Percentiles rank a stretch among this genome's conserved stretches.
These are phyloP conservation scores for Corydoras sp. DNA, from an alignment of 2,113 vertebrate species.

Conservation along the genomic window DNA sequence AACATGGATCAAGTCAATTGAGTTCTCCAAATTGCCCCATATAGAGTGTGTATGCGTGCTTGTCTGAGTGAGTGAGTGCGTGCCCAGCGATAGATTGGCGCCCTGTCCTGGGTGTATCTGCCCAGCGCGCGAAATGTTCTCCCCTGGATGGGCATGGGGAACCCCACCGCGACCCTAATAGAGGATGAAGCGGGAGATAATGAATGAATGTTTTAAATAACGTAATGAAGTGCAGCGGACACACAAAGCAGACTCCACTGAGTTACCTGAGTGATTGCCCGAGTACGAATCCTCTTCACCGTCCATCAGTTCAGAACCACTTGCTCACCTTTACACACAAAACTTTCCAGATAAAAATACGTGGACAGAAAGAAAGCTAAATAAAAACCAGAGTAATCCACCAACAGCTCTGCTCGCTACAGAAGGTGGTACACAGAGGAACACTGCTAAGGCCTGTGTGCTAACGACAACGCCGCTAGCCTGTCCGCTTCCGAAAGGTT, in stretches of 20 bases:
- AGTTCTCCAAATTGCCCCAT: too few relatives aligned
- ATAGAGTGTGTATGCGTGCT: too few relatives aligned
- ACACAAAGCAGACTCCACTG: conserved; percentile 31
- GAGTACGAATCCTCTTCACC: conserved; percentile 63
- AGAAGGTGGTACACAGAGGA: neutral
- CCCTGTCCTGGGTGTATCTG: too few relatives aligned
- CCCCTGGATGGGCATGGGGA: too few relatives aligned
- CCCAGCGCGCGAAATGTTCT: too few relatives aligned
- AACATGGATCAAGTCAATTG: too few relatives aligned
- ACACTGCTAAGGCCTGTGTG: neutral
- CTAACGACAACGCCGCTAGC: neutral
- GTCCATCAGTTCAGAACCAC: conserved; percentile 53
- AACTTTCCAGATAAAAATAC: neutral
- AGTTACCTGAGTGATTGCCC: conserved; percentile 57
- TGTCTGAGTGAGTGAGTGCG: too few relatives aligned
- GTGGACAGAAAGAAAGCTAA: neutral
- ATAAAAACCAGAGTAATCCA: neutral
- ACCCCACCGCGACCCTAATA: too few relatives aligned
- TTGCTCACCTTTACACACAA: neutral
- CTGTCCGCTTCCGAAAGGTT: neutral
- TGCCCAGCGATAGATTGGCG: too few relatives aligned
- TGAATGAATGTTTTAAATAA: too few relatives aligned
- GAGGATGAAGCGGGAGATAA: too few relatives aligned
- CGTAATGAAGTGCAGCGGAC: too few relatives aligned
- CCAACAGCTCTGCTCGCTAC: neutral